Evolutionary conservation across 2,797 vertebrate species (phyloP), one percentile per base, ranked within the genome.

Genomic region (Myotis daubentonii): DNA sequence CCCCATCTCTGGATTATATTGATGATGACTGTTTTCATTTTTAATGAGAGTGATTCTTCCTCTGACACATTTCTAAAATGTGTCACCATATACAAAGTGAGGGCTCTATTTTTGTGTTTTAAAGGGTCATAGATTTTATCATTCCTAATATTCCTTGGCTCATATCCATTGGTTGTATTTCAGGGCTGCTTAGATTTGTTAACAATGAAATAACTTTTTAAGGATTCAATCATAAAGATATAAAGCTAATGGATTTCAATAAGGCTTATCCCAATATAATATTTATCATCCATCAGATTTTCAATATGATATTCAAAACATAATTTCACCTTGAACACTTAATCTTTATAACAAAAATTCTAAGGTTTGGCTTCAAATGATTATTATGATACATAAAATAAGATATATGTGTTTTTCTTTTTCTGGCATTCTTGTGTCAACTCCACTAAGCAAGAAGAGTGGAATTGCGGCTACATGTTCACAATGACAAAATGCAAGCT

Each of bases 221-320:
- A 62, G 60, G 16, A 30, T 57, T 88, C 76, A 92, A 10, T 75
- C 36, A 57, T 95, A 89, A 87, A 38, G 22, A 65, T 70, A n/a
- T 60, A 79, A 92, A 94, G 71, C 81, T 78, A 90, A 82, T 78
- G 16, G n/a, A 65, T 78, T 94, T 91, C 66, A 75, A 5, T 86
- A 87, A 96, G 28, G 30, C 72, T 88, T 94, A 65, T 87, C 19
- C 30, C 19, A 87, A 95, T 41, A 83, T 19, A 86, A n/a, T 44
- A 38, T 36, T 5, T 62, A 76, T 72, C 28, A 70, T 86, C 92
- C 47, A 66, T 82, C 30, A 93, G 60, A 72, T 80, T 33, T n/a
- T 89, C 30, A 74, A 9, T 83, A 36, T 55, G 9, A 75, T 72
- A 79, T 70, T 92, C 28, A 93, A 75, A 83, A 91, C 13, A 20